phyloP scores from a whole-genome alignment of 1,140 invertebrate species.

The Ceratitis capitata region DNA sequence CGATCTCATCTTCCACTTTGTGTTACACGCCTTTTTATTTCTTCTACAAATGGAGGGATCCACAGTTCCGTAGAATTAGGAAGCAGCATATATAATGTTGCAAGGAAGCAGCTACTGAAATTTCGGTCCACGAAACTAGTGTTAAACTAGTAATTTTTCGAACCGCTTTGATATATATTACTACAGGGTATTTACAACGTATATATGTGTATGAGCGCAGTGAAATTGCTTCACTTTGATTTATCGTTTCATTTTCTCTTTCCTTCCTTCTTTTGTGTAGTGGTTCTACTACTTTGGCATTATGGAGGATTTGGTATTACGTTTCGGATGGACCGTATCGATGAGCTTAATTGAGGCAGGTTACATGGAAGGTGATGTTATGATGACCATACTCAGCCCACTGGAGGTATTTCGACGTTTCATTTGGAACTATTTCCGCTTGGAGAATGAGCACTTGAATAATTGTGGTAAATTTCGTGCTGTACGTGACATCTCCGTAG shows the following conservation, averaged over 20 bases:
- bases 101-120: too few species aligned
- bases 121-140: too few species aligned
- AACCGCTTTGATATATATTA: too few species aligned
- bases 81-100: too few species aligned
- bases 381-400: slow-evolving; percentile 80
- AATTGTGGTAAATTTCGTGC: slow-evolving; percentile 95
- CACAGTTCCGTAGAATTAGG: too few species aligned
- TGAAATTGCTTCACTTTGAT: too few species aligned
- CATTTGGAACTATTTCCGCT: slow-evolving; percentile 92
- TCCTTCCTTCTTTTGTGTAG: slow-evolving; percentile 73
- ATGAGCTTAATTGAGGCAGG: slow-evolving; percentile 81
- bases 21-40: too few species aligned
- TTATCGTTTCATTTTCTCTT: not conserved
- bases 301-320: slow-evolving; percentile 91
- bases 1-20: too few species aligned
- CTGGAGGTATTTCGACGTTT: slow-evolving; percentile 88
- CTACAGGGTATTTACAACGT: too few species aligned
- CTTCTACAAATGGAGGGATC: too few species aligned
- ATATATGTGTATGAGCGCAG: too few species aligned
- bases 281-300: slow-evolving; percentile 98
- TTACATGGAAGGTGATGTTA: slow-evolving; percentile 77
- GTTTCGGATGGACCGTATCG: slow-evolving; percentile 84
- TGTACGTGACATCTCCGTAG: slow-evolving; percentile 89
- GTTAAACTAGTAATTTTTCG: too few species aligned
- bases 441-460: slow-evolving; percentile 94